A percentile compares a stretch with the other conserved stretches of the same genome.
Evolutionary conservation across 2,888 invertebrate genomes (phyloP).

Genomic region (Sminthurinus aureus): DNA sequence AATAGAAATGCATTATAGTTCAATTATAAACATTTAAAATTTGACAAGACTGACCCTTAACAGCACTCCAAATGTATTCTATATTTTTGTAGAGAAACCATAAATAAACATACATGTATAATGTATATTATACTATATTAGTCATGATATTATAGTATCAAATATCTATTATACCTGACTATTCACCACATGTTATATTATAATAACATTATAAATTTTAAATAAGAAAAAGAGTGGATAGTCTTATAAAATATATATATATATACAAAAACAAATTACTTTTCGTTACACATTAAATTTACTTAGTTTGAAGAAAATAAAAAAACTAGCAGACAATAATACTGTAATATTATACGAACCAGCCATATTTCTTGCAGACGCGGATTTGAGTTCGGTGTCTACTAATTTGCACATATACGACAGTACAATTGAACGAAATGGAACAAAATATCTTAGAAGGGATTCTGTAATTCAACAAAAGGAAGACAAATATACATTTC

Average conservation of each 20-base stretch:
- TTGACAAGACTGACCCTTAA: conserved; percentile 69
- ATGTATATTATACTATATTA: background rate
- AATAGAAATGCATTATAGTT: too few relatives aligned
- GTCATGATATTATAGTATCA: background rate
- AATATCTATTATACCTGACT: too few relatives aligned
- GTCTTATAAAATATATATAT: too few relatives aligned
- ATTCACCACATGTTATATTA: too few relatives aligned
- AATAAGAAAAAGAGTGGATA: too few relatives aligned
- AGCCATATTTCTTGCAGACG: conserved; percentile 91
- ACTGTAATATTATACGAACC: conserved; percentile 67
- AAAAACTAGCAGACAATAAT: too few relatives aligned
- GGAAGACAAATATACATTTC: background rate
- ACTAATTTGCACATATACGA: conserved; percentile 93
- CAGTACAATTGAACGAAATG: conserved; percentile 83
- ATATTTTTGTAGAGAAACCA: conserved; percentile 25
- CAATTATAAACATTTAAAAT: too few relatives aligned
- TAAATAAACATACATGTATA: background rate
- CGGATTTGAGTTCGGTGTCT: conserved; percentile 87
- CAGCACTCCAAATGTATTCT: conserved; percentile 96
- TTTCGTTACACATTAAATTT: too few relatives aligned
- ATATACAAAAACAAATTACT: too few relatives aligned
- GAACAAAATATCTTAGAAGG: conserved; percentile 86
- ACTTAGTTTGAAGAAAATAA: too few relatives aligned
- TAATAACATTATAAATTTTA: too few relatives aligned
- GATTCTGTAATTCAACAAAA: conserved; percentile 62